A percentile compares a stretch with the other conserved stretches of the same genome.
Conservation (phyloP, 2,113 vertebrate species). For the Rhynchomys soricoides region DNA sequence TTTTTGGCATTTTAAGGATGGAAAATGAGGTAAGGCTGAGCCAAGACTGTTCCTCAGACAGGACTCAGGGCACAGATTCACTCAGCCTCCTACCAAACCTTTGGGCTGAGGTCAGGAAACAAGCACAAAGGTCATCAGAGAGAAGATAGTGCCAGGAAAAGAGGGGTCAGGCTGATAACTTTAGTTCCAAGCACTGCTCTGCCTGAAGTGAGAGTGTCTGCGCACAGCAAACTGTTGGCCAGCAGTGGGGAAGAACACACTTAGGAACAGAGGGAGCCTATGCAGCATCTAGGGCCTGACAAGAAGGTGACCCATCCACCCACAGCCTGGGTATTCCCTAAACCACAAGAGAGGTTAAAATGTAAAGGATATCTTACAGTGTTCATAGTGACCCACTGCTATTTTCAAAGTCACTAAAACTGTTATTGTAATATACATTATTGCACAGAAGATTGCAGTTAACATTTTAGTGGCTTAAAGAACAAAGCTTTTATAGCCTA, state of each 20-base stretch:
- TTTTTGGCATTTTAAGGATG: constrained; percentile 60
- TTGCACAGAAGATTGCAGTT: constrained; percentile 39
- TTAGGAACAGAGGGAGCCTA: neutral
- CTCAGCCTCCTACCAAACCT: neutral
- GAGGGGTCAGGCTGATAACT: constrained; percentile 16
- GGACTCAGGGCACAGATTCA: constrained; percentile 11
- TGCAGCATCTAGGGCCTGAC: neutral
- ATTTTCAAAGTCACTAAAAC: constrained; percentile 21
- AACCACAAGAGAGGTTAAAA: neutral
- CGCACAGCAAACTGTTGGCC: neutral
- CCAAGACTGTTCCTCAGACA: constrained; percentile 1
- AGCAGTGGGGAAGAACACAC: neutral
- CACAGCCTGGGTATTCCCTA: constrained; percentile 11
- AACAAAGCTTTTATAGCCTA: constrained; percentile 36
- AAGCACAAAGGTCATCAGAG: constrained; percentile 50
- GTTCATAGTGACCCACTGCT: neutral
- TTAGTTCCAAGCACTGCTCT: constrained; percentile 41
- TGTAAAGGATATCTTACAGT: neutral
- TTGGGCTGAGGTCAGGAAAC: constrained; percentile 10
- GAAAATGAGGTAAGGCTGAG: constrained; percentile 48
- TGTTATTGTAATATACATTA: constrained; percentile 33
- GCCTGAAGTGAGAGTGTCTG: neutral
- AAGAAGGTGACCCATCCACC: neutral
- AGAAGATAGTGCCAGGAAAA: neutral
- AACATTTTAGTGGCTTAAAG: constrained; percentile 43